Base-by-base conservation (phyloP, 2,888 invertebrate genomes). In the Spisula subtruncata region DNA sequence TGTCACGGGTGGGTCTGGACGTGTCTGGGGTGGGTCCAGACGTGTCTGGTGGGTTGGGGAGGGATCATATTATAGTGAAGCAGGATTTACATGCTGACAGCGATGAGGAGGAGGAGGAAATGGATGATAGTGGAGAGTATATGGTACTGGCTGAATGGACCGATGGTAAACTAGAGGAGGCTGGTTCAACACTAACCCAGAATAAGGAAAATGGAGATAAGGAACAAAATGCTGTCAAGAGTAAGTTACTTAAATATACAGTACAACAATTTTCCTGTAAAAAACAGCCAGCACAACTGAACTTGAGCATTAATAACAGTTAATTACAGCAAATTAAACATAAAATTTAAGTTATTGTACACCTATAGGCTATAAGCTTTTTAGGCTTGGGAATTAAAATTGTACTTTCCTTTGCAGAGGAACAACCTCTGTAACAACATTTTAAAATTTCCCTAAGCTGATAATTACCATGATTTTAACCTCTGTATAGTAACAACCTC, bases 141-240 rank as follows among this genome's bases (percentile, higher is more conserved):
- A 95, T 94, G 89, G 96, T 96, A n/a, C 92, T 96, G 16, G 95
- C 96, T 10, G 96, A 96, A 87, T 96, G 96, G 96, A 94, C 91
- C 12, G 92, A 91, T 46, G 92, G 91, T 25, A 89, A 92, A 83
- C 66, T 89, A n/a, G 90, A 92, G 56, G 92, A 92, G 60, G 87
- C 90, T n/a, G 90, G 90, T 0, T 66, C 88, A 2, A 75, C 85
- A 10, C 35, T 84, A 18, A n/a, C n/a, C n/a, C 84, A 79, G 32
- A 84, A 90, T 75, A 91, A 86, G 29, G 91, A 89, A 35, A 89
- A 87, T 46, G 85, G 71, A 25, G 88, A 88, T 18, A 91, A 83
- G 16, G 86, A 88, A 25, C 89, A 84, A 35, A 75, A 16, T 75
- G 80, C 32, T 16, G 25, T 5, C 18, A 86, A 86, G 75, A 32